Conservation (phyloP, 2,797 vertebrate species). For the Paramormyrops hopkinsi region DNA sequence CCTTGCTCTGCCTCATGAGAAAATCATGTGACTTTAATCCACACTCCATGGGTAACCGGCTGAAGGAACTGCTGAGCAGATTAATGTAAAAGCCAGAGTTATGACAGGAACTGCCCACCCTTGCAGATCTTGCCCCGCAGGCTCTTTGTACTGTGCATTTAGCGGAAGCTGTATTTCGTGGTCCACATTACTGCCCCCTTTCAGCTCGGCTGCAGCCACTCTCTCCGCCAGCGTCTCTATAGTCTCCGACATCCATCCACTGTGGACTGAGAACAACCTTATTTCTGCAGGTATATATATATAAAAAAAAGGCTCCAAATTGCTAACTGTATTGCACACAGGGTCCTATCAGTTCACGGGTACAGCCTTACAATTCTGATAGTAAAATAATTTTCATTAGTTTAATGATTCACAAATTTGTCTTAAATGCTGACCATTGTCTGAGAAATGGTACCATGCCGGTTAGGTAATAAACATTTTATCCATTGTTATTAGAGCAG, state of each 20-base stretch:
- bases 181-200: neutral
- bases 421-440: neutral
- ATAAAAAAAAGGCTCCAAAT: neutral
- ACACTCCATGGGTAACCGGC: neutral
- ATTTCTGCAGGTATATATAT: neutral
- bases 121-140: slow-evolving; percentile 24
- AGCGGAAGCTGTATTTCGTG: slow-evolving; percentile 18
- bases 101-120: slow-evolving; percentile 34
- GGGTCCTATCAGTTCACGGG: neutral
- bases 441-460: neutral
- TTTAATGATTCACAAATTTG: neutral
- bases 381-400: neutral
- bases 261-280: neutral
- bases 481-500: neutral
- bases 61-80: neutral
- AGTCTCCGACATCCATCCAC: slow-evolving; percentile 40
- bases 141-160: neutral
- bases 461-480: neutral
- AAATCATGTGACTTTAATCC: neutral
- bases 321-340: neutral
- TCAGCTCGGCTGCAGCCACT: slow-evolving; percentile 15
- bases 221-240: slow-evolving; percentile 5
- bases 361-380: neutral
- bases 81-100: neutral
- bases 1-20: neutral